Percentiles rank a stretch among this genome's conserved stretches.
These are phyloP conservation scores for Sarcophaga subvicina DNA, from an alignment of 2,888 invertebrate genomes.

Conservation along the genomic window DNA sequence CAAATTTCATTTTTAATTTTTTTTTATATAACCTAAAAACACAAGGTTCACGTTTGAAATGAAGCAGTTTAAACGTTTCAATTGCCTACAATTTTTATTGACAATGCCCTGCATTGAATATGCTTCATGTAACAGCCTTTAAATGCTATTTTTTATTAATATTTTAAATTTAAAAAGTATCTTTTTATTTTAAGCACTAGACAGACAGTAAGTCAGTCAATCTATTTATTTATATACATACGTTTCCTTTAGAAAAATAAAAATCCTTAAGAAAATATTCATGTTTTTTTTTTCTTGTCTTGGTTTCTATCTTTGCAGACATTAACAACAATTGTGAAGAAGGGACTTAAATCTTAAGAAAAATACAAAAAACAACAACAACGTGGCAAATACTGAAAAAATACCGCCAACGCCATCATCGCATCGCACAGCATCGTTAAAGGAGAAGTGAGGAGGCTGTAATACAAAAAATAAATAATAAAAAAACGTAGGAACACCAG, in stretches of 20 bases:
- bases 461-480: slow-evolving; percentile 42
- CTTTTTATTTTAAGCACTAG: slow-evolving; percentile 2
- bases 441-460: slow-evolving; percentile 13
- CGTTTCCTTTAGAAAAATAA: slow-evolving; percentile 6
- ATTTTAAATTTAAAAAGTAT: neutral
- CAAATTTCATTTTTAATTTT: slow-evolving; percentile 8
- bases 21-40: no score
- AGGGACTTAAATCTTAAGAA: slow-evolving; percentile 56
- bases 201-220: neutral
- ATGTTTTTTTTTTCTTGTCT: slow-evolving; percentile 54
- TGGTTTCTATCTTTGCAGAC: slow-evolving; percentile 73
- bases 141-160: neutral
- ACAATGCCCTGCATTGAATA: no score
- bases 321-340: slow-evolving; percentile 60
- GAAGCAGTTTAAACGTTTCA: no score
- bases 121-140: neutral
- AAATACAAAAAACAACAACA: neutral
- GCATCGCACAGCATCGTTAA: slow-evolving; percentile 15
- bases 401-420: slow-evolving; percentile 43
- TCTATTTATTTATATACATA: neutral
- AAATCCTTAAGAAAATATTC: slow-evolving; percentile 12
- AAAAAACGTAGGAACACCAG: slow-evolving; percentile 11
- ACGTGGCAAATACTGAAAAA: slow-evolving; percentile 54
- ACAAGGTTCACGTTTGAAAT: no score
- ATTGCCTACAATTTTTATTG: no score